Evolutionary conservation across 2,888 invertebrate species (phyloP), one percentile per base, ranked within the genome.

Genomic region (Gibbula magus): DNA sequence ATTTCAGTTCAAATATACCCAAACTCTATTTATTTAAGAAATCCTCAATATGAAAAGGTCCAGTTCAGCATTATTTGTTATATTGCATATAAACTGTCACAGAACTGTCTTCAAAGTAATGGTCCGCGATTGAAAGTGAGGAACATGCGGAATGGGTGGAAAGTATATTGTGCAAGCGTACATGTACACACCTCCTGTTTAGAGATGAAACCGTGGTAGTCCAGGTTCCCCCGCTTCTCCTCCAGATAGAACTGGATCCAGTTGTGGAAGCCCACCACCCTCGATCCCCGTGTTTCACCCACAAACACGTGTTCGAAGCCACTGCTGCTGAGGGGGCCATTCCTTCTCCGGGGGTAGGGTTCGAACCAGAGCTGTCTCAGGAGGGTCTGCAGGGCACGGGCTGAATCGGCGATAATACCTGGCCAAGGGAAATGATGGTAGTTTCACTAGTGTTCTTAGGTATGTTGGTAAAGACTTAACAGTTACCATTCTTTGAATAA

Each of bases 291-390:
- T 88, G 85, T 29, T 94, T 98, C 98, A 0, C 97, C 96, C 2
- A 98, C 94, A 92, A 98, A 97, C 29, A 97, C 95, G 89, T 98
- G 98, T 92, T 98, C 98, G 91, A 98, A 98, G 1, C 97, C 98
- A 54, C 96, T 96, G 87, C 97, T 97, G 81, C 97, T 96, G 29
- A 96, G 95, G 91, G 95, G 95, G 39, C 90, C 88, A 8, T 87
- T 95, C 94, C 0, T 97, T 95, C 88, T 88, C 7, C 90, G 84
- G 0, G 87, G 79, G 91, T 97, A 98, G 86, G 96, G 94, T 39
- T 95, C 95, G 86, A 94, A 94, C 94, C 94, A 94, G 7, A 94
- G 90, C 80, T 92, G 89, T 32, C 88, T 86, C 25, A 94, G 84
- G 22, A 94, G 85, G 22, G 89, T 86, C 20, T 88, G 87, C 61